Conservation (phyloP, 2,888 invertebrate species). For the Heliconius cydno region DNA sequence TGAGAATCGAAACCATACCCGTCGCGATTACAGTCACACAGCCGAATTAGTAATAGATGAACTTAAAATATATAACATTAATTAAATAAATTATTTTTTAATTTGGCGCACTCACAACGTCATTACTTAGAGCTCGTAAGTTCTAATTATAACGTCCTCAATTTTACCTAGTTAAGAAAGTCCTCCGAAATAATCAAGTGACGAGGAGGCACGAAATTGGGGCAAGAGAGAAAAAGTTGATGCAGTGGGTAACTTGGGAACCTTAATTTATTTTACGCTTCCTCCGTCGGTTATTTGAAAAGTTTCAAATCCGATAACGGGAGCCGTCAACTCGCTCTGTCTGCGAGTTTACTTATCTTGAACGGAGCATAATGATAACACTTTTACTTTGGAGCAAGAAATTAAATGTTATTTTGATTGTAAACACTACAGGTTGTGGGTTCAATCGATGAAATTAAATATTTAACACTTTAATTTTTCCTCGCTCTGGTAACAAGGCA, state of each 20-base stretch:
- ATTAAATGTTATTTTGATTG: neutral
- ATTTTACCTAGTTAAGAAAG: conserved; percentile 16
- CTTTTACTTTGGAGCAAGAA: neutral
- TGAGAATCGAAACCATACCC: no score
- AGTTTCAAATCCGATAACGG: conserved; percentile 38
- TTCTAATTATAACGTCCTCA: conserved; percentile 7
- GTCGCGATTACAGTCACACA: no score
- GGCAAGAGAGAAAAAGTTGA: conserved; percentile 27
- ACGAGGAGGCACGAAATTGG: conserved; percentile 28
- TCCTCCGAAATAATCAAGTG: conserved; percentile 20
- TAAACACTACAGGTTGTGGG: no score
- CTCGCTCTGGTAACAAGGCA: no score
- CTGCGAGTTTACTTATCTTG: conserved; percentile 25
- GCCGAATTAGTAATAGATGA: no score
- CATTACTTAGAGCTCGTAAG: neutral
- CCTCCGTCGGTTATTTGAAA: conserved; percentile 39
- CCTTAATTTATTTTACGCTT: conserved; percentile 36
- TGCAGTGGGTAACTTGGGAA: conserved; percentile 18
- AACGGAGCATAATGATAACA: neutral
- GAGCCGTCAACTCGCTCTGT: conserved; percentile 27
- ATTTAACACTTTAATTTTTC: neutral
- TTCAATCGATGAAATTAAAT: no score
- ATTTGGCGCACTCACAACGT: no score
- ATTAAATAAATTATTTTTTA: no score
- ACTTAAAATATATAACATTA: no score